Conservation (phyloP, 2,888 invertebrate species). For the Antheraea assamensis region DNA sequence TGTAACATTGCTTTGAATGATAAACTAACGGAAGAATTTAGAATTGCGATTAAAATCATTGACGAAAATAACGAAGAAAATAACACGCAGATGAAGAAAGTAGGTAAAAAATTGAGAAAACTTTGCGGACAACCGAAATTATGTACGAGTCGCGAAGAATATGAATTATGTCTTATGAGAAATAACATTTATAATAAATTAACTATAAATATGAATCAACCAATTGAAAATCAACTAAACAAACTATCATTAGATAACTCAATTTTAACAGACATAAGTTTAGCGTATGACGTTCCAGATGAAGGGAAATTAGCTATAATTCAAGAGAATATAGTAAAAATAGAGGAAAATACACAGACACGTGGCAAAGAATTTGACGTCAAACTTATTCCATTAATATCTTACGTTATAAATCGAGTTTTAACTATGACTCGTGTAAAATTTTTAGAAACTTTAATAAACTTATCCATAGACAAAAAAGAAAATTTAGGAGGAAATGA, state of each 20-base stretch:
- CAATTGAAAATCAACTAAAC: slow-evolving; percentile 55
- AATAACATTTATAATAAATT: slow-evolving; percentile 48
- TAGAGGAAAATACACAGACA: slow-evolving; percentile 33
- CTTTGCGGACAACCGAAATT: slow-evolving; percentile 66
- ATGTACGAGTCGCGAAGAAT: slow-evolving; percentile 54
- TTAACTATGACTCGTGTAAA: slow-evolving; percentile 50
- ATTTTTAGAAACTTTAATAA: slow-evolving; percentile 42
- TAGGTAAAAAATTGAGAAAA: slow-evolving; percentile 69
- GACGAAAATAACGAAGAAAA: slow-evolving; percentile 44
- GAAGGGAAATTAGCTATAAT: slow-evolving; percentile 38
- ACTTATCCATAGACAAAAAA: slow-evolving; percentile 29
- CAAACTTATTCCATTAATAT: slow-evolving; percentile 82
- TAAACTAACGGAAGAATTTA: slow-evolving; percentile 39
- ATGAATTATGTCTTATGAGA: slow-evolving; percentile 46
- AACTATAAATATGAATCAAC: slow-evolving; percentile 55
- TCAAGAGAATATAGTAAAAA: slow-evolving; percentile 44
- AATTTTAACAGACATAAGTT: slow-evolving; percentile 41
- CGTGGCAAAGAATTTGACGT: slow-evolving; percentile 36
- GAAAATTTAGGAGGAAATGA: slow-evolving; percentile 25
- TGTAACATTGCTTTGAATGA: slow-evolving; percentile 44
- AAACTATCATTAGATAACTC: slow-evolving; percentile 43
- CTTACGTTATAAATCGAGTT: slow-evolving; percentile 73
- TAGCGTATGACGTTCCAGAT: slow-evolving; percentile 61
- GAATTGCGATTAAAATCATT: slow-evolving; percentile 37
- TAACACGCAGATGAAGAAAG: slow-evolving; percentile 51